Evolutionary conservation across 2,888 invertebrate species (phyloP).

Genomic region (Tetropium fuscum): DNA sequence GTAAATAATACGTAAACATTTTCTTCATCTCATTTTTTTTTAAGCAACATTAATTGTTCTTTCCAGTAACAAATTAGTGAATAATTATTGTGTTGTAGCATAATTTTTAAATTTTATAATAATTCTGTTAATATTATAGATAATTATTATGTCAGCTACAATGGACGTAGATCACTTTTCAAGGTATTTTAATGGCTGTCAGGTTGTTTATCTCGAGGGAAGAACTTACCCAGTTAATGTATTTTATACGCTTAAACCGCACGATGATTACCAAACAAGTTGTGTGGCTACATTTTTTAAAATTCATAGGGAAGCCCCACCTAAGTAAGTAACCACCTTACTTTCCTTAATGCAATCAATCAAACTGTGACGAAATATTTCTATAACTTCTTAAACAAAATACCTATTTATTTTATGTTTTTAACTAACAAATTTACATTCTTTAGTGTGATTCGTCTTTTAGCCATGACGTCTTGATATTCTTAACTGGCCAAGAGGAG

Average conservation of each 20-base stretch:
- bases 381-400: no score
- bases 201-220: conserved; percentile 91
- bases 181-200: conserved; percentile 87
- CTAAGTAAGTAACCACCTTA: conserved; percentile 77
- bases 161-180: conserved; percentile 96
- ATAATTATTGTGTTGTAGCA: no score
- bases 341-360: no score
- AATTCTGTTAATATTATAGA: conserved; percentile 66
- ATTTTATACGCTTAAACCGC: conserved; percentile 76
- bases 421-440: no score
- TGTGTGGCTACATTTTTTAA: conserved; percentile 90
- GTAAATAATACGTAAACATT: no score
- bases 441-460: no score
- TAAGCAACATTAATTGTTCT: no score
- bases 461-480: conserved; percentile 91
- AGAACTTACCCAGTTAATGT: conserved; percentile 85
- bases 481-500: conserved; percentile 97
- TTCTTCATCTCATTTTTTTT: no score
- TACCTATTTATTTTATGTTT: no score
- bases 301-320: conserved; percentile 84
- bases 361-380: no score
- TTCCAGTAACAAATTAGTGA: no score
- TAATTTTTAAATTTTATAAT: no score
- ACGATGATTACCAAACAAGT: conserved; percentile 87
- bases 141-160: conserved; percentile 94